A percentile compares a stretch with the other conserved stretches of the same genome.
phyloP scores from a whole-genome alignment of 23 tunicate genomes.

The Styela clava region DNA sequence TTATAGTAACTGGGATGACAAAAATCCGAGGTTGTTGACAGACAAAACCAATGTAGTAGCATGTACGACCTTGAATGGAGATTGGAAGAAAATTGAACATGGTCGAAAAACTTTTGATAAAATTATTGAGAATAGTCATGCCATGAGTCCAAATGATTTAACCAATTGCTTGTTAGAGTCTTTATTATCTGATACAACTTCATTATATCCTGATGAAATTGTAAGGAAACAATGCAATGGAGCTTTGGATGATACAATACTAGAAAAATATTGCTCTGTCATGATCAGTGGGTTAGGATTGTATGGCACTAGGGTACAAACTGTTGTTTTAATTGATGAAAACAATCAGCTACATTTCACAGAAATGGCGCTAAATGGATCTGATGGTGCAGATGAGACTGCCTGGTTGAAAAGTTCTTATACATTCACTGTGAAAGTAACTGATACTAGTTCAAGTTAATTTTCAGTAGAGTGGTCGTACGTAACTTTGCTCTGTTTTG shows the following conservation, averaged over 20 bases:
- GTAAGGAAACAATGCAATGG: conserved; percentile 26
- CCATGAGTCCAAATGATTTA: neutral
- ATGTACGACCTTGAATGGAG: conserved; percentile 48
- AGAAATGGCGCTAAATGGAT: neutral
- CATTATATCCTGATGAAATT: conserved; percentile 63
- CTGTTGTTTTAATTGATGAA: conserved; percentile 66
- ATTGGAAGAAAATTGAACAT: conserved; percentile 55
- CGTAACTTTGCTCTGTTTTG: no score
- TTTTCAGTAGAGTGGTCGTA: no score
- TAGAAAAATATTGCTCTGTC: conserved; percentile 58
- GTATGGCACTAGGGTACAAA: conserved; percentile 75
- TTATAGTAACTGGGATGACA: conserved; percentile 44
- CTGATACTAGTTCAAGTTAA: no score
- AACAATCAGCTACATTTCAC: conserved; percentile 47
- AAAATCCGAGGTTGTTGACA: conserved; percentile 16
- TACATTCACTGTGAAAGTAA: conserved; percentile 3
- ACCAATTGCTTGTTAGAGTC: conserved; percentile 23
- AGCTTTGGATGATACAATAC: conserved; percentile 5
- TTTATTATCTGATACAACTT: conserved; percentile 47
- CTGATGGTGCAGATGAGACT: neutral
- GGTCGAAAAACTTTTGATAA: conserved; percentile 38
- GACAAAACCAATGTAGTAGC: conserved; percentile 31
- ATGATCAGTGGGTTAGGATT: conserved; percentile 25
- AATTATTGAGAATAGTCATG: neutral
- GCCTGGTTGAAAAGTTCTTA: conserved; percentile 8